Conservation (phyloP, 2,797 vertebrate genomes). For the Gymnopithys bicolor region DNA sequence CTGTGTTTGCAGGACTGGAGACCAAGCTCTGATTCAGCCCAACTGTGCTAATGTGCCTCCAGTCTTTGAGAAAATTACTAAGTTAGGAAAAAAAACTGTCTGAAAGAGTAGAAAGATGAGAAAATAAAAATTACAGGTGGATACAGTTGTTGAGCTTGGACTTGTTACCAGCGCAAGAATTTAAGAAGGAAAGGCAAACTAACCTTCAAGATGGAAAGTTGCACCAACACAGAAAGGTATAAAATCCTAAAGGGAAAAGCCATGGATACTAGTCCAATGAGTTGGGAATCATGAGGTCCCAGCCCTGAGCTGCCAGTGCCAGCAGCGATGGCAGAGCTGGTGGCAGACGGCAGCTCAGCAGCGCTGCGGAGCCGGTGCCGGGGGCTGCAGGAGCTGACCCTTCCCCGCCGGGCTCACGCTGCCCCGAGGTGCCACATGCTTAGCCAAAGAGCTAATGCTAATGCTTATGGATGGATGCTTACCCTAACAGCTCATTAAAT, state of each 20-base stretch:
- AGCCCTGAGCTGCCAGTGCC: background rate
- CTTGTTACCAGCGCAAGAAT: background rate
- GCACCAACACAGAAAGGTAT: fast-evolving
- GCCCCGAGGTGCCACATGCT: fast-evolving
- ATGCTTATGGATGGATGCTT: background rate
- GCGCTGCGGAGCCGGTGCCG: background rate
- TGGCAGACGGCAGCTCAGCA: conserved; percentile 32
- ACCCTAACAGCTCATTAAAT: background rate
- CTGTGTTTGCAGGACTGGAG: background rate
- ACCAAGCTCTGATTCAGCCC: background rate
- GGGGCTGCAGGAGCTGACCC: background rate
- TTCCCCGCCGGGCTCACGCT: fast-evolving
- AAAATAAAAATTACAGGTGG: background rate
- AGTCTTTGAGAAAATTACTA: background rate
- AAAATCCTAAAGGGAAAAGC: background rate
- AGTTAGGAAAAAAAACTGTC: background rate
- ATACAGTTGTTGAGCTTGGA: background rate
- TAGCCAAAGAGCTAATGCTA: background rate
- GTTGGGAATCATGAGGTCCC: background rate
- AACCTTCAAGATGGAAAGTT: background rate
- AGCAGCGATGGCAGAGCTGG: conserved; percentile 1
- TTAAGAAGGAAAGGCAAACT: background rate
- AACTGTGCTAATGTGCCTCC: background rate
- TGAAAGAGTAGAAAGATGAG: background rate
- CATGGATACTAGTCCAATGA: background rate